These are phyloP conservation scores for Salvator merianae DNA, from an alignment of 2,113 vertebrate genomes.

Conservation along the genomic window DNA sequence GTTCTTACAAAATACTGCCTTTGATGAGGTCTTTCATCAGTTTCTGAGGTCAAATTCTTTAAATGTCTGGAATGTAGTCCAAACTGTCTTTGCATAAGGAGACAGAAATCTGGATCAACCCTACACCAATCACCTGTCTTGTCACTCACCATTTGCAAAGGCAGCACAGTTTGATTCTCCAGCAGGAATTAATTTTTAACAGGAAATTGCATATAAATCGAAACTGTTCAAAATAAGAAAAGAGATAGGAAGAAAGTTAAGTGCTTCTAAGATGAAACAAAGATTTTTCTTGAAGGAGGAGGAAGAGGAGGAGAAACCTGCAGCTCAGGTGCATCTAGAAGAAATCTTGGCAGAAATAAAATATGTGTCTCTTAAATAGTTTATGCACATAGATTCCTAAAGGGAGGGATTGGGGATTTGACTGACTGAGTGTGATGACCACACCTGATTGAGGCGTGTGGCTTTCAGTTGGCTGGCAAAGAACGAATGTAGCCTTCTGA, in stretches of 20 bases:
- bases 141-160: not conserved
- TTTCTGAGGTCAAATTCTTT: slow-evolving; percentile 31
- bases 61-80: slow-evolving; percentile 38
- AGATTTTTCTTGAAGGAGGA: fast-evolving
- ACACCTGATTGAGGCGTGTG: no score
- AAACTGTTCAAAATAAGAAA: slow-evolving; percentile 37
- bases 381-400: no score
- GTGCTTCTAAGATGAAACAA: fast-evolving
- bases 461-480: no score
- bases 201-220: slow-evolving; percentile 50
- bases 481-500: no score
- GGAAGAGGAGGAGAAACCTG: no score
- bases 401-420: no score
- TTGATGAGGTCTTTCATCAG: not conserved
- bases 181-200: slow-evolving; percentile 25
- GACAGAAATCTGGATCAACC: slow-evolving; percentile 14
- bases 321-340: not conserved
- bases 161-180: not conserved
- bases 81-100: not conserved
- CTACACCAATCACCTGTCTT: not conserved
- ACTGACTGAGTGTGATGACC: no score
- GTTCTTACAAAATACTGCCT: not conserved
- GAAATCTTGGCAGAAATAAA: not conserved
- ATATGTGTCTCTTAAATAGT: no score
- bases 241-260: slow-evolving; percentile 30